Evolutionary conservation across 2,113 vertebrate species (phyloP).

Genomic region (Butastur rufipennis): DNA sequence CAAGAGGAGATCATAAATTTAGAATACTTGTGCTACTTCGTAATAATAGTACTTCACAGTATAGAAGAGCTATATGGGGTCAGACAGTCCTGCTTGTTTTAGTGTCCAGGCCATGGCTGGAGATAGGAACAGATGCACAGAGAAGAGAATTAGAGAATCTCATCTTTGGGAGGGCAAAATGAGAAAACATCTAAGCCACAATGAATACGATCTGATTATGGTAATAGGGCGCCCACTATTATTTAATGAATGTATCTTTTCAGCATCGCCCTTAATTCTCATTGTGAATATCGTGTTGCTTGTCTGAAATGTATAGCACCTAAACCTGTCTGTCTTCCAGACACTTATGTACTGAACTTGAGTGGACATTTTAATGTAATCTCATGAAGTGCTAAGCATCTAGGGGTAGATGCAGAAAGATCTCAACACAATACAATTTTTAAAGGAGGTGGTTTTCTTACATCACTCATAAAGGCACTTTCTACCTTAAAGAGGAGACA

Average conservation of each 20-base stretch:
- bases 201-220: background rate
- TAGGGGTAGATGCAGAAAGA: background rate
- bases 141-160: background rate
- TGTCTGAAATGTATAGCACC: background rate
- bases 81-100: background rate
- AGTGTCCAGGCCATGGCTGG: background rate
- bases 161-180: background rate
- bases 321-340: background rate
- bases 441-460: background rate
- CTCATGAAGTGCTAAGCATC: background rate
- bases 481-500: background rate
- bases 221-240: background rate
- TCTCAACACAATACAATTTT: background rate
- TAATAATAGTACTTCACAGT: background rate
- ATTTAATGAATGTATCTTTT: conserved; percentile 5
- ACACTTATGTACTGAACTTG: accelerated
- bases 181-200: background rate
- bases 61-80: background rate
- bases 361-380: background rate
- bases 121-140: background rate
- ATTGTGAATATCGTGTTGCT: background rate
- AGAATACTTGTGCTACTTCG: background rate
- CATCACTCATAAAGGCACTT: background rate
- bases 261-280: background rate
- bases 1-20: background rate